Conservation (phyloP, 2,888 invertebrate species). For the Philonicus albiceps region DNA sequence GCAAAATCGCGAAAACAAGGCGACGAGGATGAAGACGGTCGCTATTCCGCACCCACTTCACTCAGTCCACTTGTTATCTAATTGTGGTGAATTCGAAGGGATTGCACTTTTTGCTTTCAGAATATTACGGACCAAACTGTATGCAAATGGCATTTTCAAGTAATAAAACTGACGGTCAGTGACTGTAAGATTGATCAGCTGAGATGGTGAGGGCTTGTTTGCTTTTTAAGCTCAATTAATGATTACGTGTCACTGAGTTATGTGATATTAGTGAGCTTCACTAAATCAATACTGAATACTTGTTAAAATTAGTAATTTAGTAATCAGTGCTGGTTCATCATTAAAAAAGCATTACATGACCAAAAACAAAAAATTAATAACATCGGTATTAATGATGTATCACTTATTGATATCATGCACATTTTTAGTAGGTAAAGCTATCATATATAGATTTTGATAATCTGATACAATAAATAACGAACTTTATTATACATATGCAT, state of each 20-base stretch:
- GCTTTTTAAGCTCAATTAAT: background rate
- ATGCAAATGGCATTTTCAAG: background rate
- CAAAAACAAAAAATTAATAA: background rate
- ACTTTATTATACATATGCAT: no score
- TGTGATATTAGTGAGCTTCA: no score
- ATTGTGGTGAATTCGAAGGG: background rate
- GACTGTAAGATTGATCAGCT: background rate
- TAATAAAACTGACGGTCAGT: background rate
- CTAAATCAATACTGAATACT: background rate
- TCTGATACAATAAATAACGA: no score
- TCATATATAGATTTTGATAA: no score
- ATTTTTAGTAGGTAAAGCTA: background rate
- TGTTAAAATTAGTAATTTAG: no score
- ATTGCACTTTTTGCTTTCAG: background rate
- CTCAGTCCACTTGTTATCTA: background rate
- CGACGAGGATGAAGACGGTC: background rate
- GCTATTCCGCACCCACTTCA: background rate
- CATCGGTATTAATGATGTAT: background rate
- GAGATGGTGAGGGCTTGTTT: background rate
- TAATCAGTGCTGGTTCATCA: no score
- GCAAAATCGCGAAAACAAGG: background rate
- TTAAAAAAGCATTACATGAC: no score
- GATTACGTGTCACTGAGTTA: no score
- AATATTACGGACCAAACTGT: background rate
- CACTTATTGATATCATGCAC: background rate